Percentiles rank a stretch among this genome's conserved stretches.
phyloP scores from a whole-genome alignment of 2,888 invertebrate genomes.

The Dasypolia templi region DNA sequence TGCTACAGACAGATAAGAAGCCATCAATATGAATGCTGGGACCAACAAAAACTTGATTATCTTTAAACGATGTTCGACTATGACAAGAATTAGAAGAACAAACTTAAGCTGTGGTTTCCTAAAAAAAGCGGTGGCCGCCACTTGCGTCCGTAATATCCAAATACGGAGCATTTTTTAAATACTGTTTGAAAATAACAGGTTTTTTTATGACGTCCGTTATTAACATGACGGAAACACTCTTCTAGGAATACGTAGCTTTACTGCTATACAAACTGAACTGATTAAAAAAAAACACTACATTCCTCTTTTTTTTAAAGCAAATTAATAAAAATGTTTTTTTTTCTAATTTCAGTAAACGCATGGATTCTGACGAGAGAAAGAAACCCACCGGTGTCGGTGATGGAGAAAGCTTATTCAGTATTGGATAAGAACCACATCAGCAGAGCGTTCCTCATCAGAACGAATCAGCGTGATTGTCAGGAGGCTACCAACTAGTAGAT shows the following conservation, averaged over 20 bases:
- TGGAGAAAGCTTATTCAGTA: slow-evolving; percentile 91
- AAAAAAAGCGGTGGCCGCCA: no score
- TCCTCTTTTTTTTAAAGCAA: not conserved
- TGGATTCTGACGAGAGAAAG: slow-evolving; percentile 92
- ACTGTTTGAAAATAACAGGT: no score
- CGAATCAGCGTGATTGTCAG: slow-evolving; percentile 91
- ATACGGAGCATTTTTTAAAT: no score
- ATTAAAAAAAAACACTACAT: not conserved
- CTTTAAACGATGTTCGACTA: not conserved
- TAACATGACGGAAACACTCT: no score
- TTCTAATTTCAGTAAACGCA: slow-evolving; percentile 82
- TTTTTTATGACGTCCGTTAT: no score
- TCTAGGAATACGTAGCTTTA: no score
- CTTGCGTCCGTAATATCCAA: no score
- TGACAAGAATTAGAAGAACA: not conserved
- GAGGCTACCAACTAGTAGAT: slow-evolving; percentile 35
- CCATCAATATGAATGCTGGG: not conserved
- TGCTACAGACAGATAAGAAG: not conserved
- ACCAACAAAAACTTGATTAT: not conserved
- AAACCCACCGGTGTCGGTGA: slow-evolving; percentile 88
- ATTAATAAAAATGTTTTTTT: not conserved
- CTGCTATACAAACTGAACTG: not conserved
- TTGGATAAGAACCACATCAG: slow-evolving; percentile 91
- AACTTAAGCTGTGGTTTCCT: no score
- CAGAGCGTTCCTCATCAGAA: slow-evolving; percentile 90